Percentiles rank a stretch among this genome's conserved stretches.
phyloP scores from a whole-genome alignment of 2,113 vertebrate genomes.

The cattle (Bos taurus) region ARS-UCD2.0 NC_037340.1:5349501-5350000 shows the following conservation, averaged over 20 bases:
- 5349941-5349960: neutral
- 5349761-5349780: neutral
- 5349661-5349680: neutral
- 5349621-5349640: neutral
- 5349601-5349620: neutral
- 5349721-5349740: neutral
- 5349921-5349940: neutral
- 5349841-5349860: neutral
- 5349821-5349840: neutral
- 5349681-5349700: neutral
- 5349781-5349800: neutral
- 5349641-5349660: neutral
- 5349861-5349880: neutral
- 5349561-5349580: neutral
- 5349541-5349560: slow-evolving; percentile 27
- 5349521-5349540: neutral
- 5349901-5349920: neutral
- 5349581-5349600: neutral
- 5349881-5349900: neutral
- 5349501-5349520: slow-evolving; percentile 7
- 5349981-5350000: neutral
- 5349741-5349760: neutral
- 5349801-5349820: neutral
- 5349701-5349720: neutral
- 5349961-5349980: neutral